Evolutionary conservation across 2,113 vertebrate species (phyloP).

Genomic region (Zapornia atra): DNA sequence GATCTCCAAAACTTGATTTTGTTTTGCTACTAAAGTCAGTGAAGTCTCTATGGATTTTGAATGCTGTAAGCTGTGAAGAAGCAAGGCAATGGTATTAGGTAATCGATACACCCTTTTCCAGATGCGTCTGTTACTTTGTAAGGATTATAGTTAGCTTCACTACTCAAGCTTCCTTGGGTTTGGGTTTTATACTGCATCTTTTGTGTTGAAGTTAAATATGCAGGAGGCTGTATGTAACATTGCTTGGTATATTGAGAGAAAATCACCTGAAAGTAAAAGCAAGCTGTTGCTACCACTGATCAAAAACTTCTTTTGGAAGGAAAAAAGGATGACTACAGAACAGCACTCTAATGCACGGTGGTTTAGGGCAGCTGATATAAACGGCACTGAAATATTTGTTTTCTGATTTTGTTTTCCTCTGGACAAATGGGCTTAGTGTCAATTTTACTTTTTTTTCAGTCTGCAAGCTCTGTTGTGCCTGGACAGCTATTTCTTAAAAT

Average conservation of each 20-base stretch:
- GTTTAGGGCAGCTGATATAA: not conserved
- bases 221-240: not conserved
- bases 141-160: not conserved
- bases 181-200: not conserved
- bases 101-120: not conserved
- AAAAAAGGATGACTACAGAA: not conserved
- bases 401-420: conserved; percentile 15
- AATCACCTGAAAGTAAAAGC: not conserved
- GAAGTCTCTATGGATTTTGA: not conserved
- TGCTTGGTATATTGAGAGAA: not conserved
- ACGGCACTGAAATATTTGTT: not conserved
- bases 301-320: not conserved
- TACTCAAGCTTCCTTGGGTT: not conserved
- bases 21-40: not conserved
- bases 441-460: not conserved
- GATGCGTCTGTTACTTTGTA: not conserved
- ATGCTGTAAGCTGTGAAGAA: not conserved
- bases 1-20: not conserved
- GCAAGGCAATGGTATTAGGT: not conserved
- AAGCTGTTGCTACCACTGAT: not conserved
- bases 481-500: conserved; percentile 70
- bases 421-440: conserved; percentile 19
- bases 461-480: conserved; percentile 57
- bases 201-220: not conserved
- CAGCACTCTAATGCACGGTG: not conserved